Evolutionary conservation across 2,113 vertebrate species (phyloP).

Genomic region (Neogale vison): DNA sequence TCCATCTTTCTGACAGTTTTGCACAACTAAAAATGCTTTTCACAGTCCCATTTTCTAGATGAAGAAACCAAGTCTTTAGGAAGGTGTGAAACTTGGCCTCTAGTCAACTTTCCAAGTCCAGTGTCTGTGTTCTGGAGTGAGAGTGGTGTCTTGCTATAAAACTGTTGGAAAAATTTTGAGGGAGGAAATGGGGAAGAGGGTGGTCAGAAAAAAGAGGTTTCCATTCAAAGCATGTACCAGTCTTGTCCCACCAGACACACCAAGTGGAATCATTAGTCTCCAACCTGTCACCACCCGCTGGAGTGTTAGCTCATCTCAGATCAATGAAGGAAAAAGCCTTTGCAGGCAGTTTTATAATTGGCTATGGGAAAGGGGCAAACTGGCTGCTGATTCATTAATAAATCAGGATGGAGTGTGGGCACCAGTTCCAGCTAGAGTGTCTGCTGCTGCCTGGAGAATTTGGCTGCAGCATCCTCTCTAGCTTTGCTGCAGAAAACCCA

Average conservation of each 20-base stretch:
- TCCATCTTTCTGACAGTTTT: neutral
- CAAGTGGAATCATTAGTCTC: neutral
- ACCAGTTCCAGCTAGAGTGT: neutral
- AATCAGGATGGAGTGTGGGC: neutral
- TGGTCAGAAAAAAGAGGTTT: neutral
- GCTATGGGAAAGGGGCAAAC: neutral
- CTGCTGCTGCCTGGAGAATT: neutral
- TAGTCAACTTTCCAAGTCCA: neutral
- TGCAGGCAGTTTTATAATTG: neutral
- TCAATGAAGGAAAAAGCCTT: neutral
- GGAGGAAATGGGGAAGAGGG: neutral
- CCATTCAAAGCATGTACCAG: neutral
- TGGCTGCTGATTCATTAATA: slow-evolving; percentile 4
- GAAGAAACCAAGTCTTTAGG: slow-evolving; percentile 23
- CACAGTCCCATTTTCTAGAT: neutral
- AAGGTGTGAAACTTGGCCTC: neutral
- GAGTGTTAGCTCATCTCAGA: neutral
- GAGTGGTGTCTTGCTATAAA: neutral
- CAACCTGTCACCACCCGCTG: neutral
- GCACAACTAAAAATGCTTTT: neutral
- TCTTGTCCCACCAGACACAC: neutral
- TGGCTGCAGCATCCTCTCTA: neutral
- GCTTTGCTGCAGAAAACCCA: neutral
- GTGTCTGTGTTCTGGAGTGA: neutral
- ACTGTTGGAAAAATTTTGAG: neutral